Base-by-base conservation (phyloP, 2,113 vertebrate species). In the Hemichromis elongatus region DNA sequence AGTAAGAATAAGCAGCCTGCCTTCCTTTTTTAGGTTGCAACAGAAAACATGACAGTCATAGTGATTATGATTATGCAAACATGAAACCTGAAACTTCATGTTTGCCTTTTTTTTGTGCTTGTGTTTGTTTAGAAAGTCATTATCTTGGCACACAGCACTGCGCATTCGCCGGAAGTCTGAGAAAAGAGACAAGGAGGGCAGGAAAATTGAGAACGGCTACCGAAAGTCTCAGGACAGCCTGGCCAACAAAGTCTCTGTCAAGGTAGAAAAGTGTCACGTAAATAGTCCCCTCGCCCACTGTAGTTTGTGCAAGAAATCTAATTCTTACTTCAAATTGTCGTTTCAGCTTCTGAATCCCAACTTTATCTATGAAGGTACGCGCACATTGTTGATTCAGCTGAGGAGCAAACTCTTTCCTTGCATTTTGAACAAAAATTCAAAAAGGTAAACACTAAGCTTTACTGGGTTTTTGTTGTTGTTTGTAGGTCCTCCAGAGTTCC, bases 121-220 rank as follows among this genome's bases (percentile, higher is more conserved):
- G 9, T 10, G 2, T 77, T 81, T 26, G n/a, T 81, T 37, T 75
- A 99, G 98, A 96, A 99, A 99, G 96, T 98, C 98, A 93, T 96
- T 97, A n/a, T 99, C 98, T 96, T 99, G 98, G 98, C 98, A 99
- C 96, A 98, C 98, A 95, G 97, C 98, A 84, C 97, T 99, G 92
- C 98, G 98, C 87, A 97, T 99, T 96, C 97, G 98, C 90, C 97
- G 98, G 92, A 99, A 99, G 96, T 98, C 98, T 93, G 98, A 99
- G 95, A 99, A 98, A 95, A 98, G 97, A 97, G 98, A 99, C 93
- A 99, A 96, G 73, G 96, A 96, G 11, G 90, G 93, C 53, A 95
- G 92, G 75, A 96, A 96, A 95, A 92, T 98, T 87, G 98, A 99
- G 93, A 99, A 99, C 3, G 98, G 98, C 79, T 99, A 98, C 91